Evolutionary conservation across 2,113 vertebrate species (phyloP), one percentile per base, ranked within the genome.

Genomic region (Nannobrachium achirus): DNA sequence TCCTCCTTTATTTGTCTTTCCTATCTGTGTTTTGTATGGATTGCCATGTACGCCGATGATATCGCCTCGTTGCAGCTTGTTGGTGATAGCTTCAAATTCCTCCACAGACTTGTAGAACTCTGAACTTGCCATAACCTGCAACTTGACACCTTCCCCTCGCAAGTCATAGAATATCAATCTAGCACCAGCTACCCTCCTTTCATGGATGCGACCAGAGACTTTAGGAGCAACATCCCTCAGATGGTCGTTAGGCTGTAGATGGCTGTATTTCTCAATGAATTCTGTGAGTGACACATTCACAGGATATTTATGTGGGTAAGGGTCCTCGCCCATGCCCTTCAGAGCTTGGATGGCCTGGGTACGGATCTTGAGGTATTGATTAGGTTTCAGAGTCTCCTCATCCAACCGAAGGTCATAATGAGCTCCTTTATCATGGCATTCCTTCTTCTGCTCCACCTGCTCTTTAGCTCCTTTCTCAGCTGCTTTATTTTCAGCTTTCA

Each of bases 121-220:
- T 78, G 95, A 98, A 85, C 97, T 99, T 48, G 98, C 97, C 98
- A 99, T 99, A 57, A 99, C 94, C 83, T 99, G 98, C 81, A 99
- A 81, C 81, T 99, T 99, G 57, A 95, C 94, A 4, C 95, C 95
- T 82, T 99, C 98, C 1, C 96, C 96, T 82, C 98, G 93, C 76
- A 99, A 90, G 83, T 99, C 98, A 68, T 99, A 99, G 89, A 99
- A 99, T 56, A 99, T 89, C 69, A 99, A 92, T 83, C 98, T 99
- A 71, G 94, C 95, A 73, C 98, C 97, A 66, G 98, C 97, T 15
- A 88, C 93, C 80, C 98, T 94, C 87, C 98, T 99, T 39, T 97
- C 98, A 56, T 99, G 97, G 67, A 98, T 75, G 6, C 98, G 92
- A 99, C 98, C 98, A 90, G 98, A 92, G 19, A 99, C 89, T 71